These are phyloP conservation scores for Echeneis naucrates DNA, from an alignment of 2,797 vertebrate species.

Conservation along the genomic window DNA sequence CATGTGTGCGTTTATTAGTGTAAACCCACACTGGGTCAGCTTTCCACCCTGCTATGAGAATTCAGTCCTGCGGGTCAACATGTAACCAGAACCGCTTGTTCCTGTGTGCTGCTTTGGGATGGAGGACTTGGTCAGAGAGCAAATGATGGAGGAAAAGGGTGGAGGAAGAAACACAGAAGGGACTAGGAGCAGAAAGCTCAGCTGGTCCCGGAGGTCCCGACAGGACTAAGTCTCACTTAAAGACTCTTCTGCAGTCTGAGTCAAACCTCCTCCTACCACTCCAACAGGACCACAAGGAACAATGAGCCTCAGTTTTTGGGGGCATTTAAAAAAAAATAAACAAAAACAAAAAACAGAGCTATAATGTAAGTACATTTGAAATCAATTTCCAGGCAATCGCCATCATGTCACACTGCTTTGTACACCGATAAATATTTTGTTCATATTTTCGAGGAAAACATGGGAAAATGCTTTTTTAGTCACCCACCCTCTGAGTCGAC, in stretches of 20 bases:
- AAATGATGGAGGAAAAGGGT: constrained; percentile 46
- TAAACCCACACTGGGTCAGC: constrained; percentile 34
- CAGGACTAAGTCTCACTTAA: constrained; percentile 8
- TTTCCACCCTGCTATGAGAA: constrained; percentile 54
- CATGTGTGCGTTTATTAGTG: constrained; percentile 20
- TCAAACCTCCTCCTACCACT: constrained; percentile 34
- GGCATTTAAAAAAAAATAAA: too few relatives aligned
- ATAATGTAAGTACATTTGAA: neutral
- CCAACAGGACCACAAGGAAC: constrained; percentile 32
- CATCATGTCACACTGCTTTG: neutral
- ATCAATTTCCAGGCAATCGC: neutral
- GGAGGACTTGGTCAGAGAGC: constrained; percentile 34
- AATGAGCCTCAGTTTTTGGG: constrained; percentile 40
- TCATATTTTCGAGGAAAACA: neutral
- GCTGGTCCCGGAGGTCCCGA: constrained; percentile 30
- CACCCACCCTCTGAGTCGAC: too few relatives aligned
- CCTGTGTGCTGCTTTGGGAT: constrained; percentile 66
- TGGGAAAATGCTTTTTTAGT: too few relatives aligned
- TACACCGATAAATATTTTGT: neutral
- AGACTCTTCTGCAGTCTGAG: constrained; percentile 46
- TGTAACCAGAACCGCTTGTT: constrained; percentile 74
- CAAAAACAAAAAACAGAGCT: too few relatives aligned
- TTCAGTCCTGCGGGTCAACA: constrained; percentile 29
- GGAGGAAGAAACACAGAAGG: constrained; percentile 39
- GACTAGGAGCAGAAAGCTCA: constrained; percentile 37